Percentiles rank a stretch among this genome's conserved stretches.
Evolutionary conservation across 1,140 invertebrate genomes (phyloP).

Genomic region (Caligus rogercresseyi): DNA sequence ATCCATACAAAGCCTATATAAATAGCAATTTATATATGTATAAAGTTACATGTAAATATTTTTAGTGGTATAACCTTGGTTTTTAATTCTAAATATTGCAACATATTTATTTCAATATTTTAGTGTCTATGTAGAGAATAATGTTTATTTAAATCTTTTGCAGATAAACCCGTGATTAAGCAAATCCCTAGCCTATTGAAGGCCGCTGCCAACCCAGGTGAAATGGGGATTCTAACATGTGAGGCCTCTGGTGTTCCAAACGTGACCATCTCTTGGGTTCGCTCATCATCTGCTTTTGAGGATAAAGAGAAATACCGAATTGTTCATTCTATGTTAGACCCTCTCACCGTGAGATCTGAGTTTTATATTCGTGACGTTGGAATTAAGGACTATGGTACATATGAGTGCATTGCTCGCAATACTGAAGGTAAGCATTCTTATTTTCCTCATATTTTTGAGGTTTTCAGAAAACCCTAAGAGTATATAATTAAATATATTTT

Average conservation of each 20-base stretch:
- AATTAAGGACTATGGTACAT: constrained; percentile 9
- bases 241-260: constrained; percentile 8
- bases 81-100: no score
- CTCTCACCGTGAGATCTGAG: constrained; percentile 12
- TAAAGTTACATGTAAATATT: no score
- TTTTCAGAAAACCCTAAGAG: not conserved
- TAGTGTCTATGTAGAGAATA: no score
- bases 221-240: constrained; percentile 6
- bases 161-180: constrained; percentile 10
- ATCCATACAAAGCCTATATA: no score
- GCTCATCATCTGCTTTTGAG: not conserved
- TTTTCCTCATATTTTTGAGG: not conserved
- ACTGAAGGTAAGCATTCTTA: constrained; percentile 1
- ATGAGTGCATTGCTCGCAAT: constrained; percentile 17
- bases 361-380: constrained; percentile 7
- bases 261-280: constrained; percentile 15
- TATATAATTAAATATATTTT: not conserved
- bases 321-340: constrained; percentile 3
- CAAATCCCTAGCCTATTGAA: not conserved
- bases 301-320: constrained; percentile 8
- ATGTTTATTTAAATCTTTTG: no score
- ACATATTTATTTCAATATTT: no score
- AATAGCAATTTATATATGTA: no score
- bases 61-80: no score
- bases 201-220: constrained; percentile 6